These are phyloP conservation scores for Pseudococcus jackbeardsleyi DNA, from an alignment of 2,888 invertebrate genomes.

Conservation along the genomic window DNA sequence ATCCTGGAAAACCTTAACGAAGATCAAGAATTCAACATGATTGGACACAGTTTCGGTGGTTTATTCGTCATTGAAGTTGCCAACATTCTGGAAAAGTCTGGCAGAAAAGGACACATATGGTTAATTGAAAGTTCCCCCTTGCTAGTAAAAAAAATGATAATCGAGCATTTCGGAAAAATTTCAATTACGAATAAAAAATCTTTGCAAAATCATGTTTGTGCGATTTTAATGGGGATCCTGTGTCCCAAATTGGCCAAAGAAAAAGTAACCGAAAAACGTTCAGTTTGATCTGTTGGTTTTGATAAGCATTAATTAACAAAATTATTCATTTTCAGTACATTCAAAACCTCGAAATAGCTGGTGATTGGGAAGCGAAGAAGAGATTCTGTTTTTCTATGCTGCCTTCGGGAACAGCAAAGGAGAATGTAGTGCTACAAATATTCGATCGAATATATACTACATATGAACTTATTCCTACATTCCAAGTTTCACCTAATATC, in stretches of 20 bases:
- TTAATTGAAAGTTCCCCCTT: conserved; percentile 76
- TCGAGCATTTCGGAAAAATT: neutral
- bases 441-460: neutral
- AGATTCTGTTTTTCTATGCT: neutral
- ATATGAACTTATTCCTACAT: neutral
- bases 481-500: neutral
- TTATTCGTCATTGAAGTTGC: conserved; percentile 84
- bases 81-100: conserved; percentile 78
- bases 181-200: neutral
- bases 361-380: neutral
- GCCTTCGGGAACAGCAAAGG: neutral
- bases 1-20: conserved; percentile 75
- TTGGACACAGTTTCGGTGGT: conserved; percentile 91
- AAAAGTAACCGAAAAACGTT: neutral
- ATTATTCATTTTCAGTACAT: neutral
- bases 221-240: neutral
- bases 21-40: conserved; percentile 78
- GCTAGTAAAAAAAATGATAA: neutral
- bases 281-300: neutral
- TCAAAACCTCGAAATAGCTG: neutral
- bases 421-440: neutral
- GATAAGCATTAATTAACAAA: neutral
- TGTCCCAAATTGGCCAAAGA: neutral
- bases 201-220: neutral
- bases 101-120: conserved; percentile 77